Evolutionary conservation across 2,797 vertebrate genomes (phyloP).

Genomic region (Alfaro cultratus): DNA sequence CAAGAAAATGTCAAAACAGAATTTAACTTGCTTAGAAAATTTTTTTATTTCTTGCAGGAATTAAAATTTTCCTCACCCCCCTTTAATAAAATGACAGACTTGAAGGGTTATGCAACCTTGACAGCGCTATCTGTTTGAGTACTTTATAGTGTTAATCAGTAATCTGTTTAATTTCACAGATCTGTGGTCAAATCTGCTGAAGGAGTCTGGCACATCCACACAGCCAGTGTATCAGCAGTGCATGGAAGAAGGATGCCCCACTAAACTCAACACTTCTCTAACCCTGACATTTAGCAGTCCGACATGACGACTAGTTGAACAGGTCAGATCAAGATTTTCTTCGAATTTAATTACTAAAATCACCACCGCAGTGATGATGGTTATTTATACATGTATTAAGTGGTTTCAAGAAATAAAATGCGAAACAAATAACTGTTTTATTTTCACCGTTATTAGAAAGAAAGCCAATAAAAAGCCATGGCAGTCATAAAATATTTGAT

Average conservation of each 20-base stretch:
- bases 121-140: constrained; percentile 14
- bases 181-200: constrained; percentile 47
- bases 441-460: not conserved
- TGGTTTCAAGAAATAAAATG: not conserved
- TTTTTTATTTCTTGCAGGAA: not conserved
- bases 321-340: constrained; percentile 18
- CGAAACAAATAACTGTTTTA: not conserved
- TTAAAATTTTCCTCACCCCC: not conserved
- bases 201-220: constrained; percentile 32
- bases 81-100: constrained; percentile 15
- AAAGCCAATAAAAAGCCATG: not conserved
- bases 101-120: constrained; percentile 5
- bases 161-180: constrained; percentile 66
- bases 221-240: constrained; percentile 36
- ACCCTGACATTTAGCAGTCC: constrained; percentile 31
- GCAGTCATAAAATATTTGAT: constrained; percentile 14
- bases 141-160: constrained; percentile 54
- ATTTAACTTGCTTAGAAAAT: not conserved
- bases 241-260: constrained; percentile 27
- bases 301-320: constrained; percentile 31
- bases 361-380: not conserved
- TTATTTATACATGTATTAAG: not conserved
- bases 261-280: constrained; percentile 30
- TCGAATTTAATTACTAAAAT: constrained; percentile 7
- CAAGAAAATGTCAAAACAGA: not conserved